Conservation (phyloP, 2,797 vertebrate species). For the Uromys caudimaculatus region DNA sequence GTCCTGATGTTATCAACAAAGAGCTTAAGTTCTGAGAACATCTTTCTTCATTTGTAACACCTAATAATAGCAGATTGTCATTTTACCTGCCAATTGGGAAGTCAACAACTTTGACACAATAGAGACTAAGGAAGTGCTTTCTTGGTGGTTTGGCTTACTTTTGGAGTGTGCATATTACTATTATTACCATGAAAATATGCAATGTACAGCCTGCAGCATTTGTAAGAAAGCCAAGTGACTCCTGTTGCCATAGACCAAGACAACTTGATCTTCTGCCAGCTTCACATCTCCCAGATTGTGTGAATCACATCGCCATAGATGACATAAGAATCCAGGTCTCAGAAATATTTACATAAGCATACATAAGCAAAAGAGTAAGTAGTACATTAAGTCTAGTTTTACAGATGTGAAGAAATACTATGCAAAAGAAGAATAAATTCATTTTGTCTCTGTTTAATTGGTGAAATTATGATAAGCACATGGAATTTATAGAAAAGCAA, state of each 20-base stretch:
- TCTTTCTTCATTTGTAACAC: neutral
- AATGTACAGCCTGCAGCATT: neutral
- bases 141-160: neutral
- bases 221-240: neutral
- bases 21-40: neutral
- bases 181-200: neutral
- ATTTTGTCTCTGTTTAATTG: conserved; percentile 5
- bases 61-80: neutral
- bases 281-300: neutral
- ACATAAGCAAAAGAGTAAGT: neutral
- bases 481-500: neutral
- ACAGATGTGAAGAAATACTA: neutral
- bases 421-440: neutral
- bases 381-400: conserved; percentile 1
- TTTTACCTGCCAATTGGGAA: neutral
- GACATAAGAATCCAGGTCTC: neutral
- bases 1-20: neutral
- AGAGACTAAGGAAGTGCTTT: neutral
- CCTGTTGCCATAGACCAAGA: neutral
- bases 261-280: neutral
- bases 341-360: conserved; percentile 41
- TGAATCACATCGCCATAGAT: neutral
- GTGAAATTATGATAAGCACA: neutral
- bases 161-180: neutral
- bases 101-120: neutral